These are phyloP conservation scores for Hydrozoanthus gracilis DNA, from an alignment of 92 coral and sea anemone genomes.

Conservation along the genomic window DNA sequence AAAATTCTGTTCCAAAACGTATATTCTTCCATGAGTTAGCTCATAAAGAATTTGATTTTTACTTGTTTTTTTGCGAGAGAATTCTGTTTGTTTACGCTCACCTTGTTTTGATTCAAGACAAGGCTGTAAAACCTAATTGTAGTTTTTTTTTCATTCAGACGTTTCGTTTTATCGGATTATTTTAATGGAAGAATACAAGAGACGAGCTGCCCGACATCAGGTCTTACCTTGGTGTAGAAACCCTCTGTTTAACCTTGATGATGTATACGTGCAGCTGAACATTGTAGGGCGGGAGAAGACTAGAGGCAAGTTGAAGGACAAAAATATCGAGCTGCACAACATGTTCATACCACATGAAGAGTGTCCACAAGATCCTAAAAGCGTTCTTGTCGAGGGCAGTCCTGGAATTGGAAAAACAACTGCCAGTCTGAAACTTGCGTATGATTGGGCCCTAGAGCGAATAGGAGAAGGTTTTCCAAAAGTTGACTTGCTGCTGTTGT, in stretches of 20 bases:
- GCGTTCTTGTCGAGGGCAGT: constrained; percentile 49
- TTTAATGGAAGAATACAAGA: background rate
- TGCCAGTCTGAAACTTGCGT: constrained; percentile 49
- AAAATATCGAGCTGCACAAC: constrained; percentile 19
- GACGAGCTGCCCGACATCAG: background rate
- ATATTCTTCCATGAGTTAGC: no score
- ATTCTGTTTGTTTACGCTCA: no score
- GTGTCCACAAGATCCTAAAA: constrained; percentile 33
- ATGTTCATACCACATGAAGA: constrained; percentile 29
- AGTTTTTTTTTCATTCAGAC: background rate
- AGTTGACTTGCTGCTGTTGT: constrained; percentile 26
- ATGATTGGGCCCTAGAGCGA: constrained; percentile 37
- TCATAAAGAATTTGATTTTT: no score
- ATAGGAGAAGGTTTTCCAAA: constrained; percentile 34
- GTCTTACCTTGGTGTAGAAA: background rate
- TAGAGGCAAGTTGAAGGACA: constrained; percentile 16
- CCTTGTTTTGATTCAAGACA: no score
- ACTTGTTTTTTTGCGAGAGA: no score
- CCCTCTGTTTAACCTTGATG: background rate
- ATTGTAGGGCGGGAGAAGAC: constrained; percentile 19
- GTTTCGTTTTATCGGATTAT: background rate
- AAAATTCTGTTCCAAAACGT: no score
- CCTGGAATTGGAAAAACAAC: constrained; percentile 60
- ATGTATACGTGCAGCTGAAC: background rate
- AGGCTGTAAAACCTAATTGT: no score